Conservation (phyloP, 2,888 invertebrate species). For the Nemapogon koenigi region DNA sequence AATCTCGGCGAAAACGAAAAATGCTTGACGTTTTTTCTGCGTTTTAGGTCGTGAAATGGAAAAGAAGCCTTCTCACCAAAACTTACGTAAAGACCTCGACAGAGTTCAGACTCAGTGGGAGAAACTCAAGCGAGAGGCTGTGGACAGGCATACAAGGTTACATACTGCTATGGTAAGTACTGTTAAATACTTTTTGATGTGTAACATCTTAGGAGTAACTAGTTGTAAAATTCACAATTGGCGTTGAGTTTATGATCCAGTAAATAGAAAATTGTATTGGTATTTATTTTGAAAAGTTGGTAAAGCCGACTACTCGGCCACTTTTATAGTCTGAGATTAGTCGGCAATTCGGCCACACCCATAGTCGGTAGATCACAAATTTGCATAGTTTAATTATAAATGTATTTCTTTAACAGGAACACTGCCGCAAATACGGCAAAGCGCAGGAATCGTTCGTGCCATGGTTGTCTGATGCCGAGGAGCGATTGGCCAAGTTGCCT, state of each 20-base stretch:
- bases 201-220: no score
- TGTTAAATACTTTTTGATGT: no score
- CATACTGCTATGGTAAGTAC: constrained; percentile 78
- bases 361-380: no score
- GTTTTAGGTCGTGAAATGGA: constrained; percentile 57
- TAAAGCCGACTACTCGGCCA: no score
- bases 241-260: no score
- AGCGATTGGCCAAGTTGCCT: constrained; percentile 78
- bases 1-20: no score
- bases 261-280: no score
- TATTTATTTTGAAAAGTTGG: no score
- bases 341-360: no score
- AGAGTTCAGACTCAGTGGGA: constrained; percentile 93
- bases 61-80: constrained; percentile 53
- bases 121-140: constrained; percentile 85
- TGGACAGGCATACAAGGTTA: constrained; percentile 84
- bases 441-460: constrained; percentile 85
- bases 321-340: no score
- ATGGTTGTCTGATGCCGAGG: constrained; percentile 89
- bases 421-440: constrained; percentile 87
- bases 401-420: constrained; percentile 62
- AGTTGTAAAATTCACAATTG: no score
- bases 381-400: not conserved
- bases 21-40: no score
- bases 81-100: constrained; percentile 74